Evolutionary conservation across 1,140 invertebrate species (phyloP), one percentile per base, ranked within the genome.

Genomic region (Diachasmimorpha longicaudata): DNA sequence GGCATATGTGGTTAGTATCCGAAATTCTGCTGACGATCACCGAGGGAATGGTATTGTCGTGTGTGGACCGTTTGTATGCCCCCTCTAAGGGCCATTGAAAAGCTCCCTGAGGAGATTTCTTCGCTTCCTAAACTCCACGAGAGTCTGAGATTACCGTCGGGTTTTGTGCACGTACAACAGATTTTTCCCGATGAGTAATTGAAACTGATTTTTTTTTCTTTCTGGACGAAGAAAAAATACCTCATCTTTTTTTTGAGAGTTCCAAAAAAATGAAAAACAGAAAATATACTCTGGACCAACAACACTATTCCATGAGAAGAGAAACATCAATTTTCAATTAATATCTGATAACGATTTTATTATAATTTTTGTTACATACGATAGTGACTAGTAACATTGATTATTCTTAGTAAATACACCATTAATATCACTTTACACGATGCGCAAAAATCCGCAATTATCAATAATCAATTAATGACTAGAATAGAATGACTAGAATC

Each of bases 11-110:
- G 81, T 83, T 77, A 80, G 83, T 79, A 83, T 82, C 79, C 79
- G 79, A 84, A 86, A 87, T 87, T 87, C 79, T 85, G 85, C 85
- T 88, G 85, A 88, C 86, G 84, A 86, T 81, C 84, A 82, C 80
- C 81, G 79, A 70, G 86, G 86, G 85, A 87, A 80, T 70, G 67
- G 66, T 25, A 21, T 23, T 52, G n/a, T 25, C 23, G 68, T 44
- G 19, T 67, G 37, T 44, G 23, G 13, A 52, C 39, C 19, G 55
- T 8, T 63, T 42, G 76, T 74, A 77, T 55, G 73, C 80, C 79
- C 81, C 82, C 81, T 84, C 83, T 81, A 86, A 81, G 86, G 55
- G 31, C 37, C 44, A 55, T 36, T 36, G 76, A 68, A 73, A 77
- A 78, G 77, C 73, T 87, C 86, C 86, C 85, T 25, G 69, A 85